Evolutionary conservation across 2,888 invertebrate species (phyloP), one percentile per base, ranked within the genome.

Genomic region (Pristionchus exspectatus): DNA sequence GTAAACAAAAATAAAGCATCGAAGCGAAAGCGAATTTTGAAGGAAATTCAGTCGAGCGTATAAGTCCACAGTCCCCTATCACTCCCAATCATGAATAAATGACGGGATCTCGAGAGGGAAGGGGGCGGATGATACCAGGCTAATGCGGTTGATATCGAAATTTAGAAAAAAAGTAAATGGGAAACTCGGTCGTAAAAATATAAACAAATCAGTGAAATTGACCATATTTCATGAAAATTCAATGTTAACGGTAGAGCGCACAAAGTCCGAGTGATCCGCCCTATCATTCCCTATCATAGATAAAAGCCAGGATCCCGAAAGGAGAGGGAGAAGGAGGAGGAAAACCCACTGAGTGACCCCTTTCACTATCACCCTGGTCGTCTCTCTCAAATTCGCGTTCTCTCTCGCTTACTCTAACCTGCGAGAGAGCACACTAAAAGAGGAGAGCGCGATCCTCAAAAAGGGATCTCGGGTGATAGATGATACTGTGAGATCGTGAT

Each of bases 281-380:
- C 77, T 44, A 81, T 81, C 77, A 81, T n/a, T n/a, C 81, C 54
- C 77, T 81, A 81, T 81, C 81, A 81, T 50, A n/a, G 50, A 81
- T 27, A n/a, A 16, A 54, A 81, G 50, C 81, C 69, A 21, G 59
- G 69, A 69, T 69, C 69, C 69, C 69, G 69, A 69, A 30, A 30
- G 16, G 74, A 21, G 74, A 74, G 21, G 7, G 81, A 54, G 81
- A 27, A 44, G 0, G 50, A 33, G 81, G 27, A n/a, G 81, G 16
- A 81, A 81, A 81, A 81, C 38, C 81, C 81, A 54, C 81, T 54
- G 44, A 38, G 38, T 81, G 81, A 81, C 81, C 81, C 81, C 81
- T 81, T 81, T 81, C 81, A 50, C 81, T 81, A 1, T 81, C 54
- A 0, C 1, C 54, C 7, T 21, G 3, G 24, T 9, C n/a, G 0